Percentiles rank a stretch among this genome's conserved stretches.
Conservation (phyloP, 2,888 invertebrate genomes). For the Arctia plantaginis region DNA sequence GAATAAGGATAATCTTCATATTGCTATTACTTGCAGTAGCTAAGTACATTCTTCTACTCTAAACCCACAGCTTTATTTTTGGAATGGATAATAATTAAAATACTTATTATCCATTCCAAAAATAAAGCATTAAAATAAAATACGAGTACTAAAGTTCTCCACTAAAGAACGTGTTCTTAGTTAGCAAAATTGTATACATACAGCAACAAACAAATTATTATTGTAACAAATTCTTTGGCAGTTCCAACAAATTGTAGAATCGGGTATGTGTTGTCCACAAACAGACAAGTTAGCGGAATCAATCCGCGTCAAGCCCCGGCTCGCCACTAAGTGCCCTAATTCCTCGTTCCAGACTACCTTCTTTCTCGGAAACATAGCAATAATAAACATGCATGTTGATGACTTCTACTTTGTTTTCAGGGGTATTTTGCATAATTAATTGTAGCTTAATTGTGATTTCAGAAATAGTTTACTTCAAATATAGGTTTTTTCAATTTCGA, state of each 20-base stretch:
- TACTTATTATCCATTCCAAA: too few species aligned
- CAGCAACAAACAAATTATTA: too few species aligned
- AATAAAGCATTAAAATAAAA: too few species aligned
- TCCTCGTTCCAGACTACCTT: conserved; percentile 62
- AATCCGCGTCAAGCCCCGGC: conserved; percentile 69
- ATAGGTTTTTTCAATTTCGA: too few species aligned
- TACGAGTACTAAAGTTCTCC: neutral
- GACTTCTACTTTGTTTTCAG: neutral
- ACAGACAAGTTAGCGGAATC: conserved; percentile 66
- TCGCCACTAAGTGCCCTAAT: conserved; percentile 75
- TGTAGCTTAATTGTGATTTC: neutral
- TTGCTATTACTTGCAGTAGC: too few species aligned
- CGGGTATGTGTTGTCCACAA: conserved; percentile 25
- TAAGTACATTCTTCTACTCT: neutral
- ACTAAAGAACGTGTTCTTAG: neutral
- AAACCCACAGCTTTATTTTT: neutral
- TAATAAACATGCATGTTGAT: neutral
- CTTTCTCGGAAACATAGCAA: conserved; percentile 56
- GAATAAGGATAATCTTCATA: too few species aligned
- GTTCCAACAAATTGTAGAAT: conserved; percentile 34
- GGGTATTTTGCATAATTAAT: neutral
- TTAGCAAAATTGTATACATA: conserved; percentile 8
- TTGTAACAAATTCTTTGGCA: neutral
- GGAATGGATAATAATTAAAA: neutral
- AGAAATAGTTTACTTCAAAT: too few species aligned